Base-by-base conservation (phyloP, 2,888 invertebrate species). In the Pristionchus exspectatus region DNA sequence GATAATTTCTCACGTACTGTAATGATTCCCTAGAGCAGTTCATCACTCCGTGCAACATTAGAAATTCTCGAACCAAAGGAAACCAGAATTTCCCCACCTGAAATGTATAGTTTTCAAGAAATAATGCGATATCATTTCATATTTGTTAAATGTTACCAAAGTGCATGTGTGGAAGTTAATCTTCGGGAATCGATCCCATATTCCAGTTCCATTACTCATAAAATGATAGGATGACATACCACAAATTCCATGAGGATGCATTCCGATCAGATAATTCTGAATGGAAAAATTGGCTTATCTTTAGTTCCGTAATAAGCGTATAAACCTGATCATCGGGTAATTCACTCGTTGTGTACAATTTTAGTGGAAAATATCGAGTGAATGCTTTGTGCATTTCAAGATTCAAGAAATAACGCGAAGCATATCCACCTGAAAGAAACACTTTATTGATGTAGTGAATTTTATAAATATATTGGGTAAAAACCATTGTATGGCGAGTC, bases 1-100 rank as follows among this genome's bases (percentile, higher is more conserved):
- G 9, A 10, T 50, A 50, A 50, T 12, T 50, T 50, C 10, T 10
- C 16, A 50, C 81, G 7, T 10, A 87, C 87, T 69, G 27, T 2
- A 87, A 33, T 27, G 87, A 69, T 69, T 87, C 44, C 69, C 33
- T 87, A 16, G 87, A 87, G 50, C 87, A 59, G 33, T 69, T 87
- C 38, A 87, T 87, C 27, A 87, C 21, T 30, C 87, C 87, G 50
- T 87, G 87, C 27, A 87, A 69, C 87, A 87, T 87, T 24, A 87
- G 33, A 69, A 69, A 87, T 27, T 87, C 87, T 18, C 87, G 66
- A 24, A 69, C n/a, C 24, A 87, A 5, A 2, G 87, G 87, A 69
- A 50, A 24, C 50, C 44, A 69, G 69, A 87, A 87, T 12, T 87
- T 54, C 1, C 59, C 69, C 18, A 69, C 87, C 87, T 87, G 69